phyloP scores from a whole-genome alignment of 2,797 vertebrate species.

The Etheostoma perlongum region DNA sequence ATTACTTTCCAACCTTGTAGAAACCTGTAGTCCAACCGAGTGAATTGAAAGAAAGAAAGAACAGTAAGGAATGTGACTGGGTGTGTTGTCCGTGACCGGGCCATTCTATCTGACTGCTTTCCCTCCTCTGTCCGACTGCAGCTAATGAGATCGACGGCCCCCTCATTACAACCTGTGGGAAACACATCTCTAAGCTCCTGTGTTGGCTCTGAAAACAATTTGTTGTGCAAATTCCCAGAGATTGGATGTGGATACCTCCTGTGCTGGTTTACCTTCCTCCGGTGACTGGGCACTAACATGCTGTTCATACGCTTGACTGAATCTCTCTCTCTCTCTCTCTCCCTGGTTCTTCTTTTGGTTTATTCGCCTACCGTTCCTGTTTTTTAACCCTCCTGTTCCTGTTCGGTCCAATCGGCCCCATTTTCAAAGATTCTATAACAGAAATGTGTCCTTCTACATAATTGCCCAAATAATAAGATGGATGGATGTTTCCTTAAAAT shows the following conservation, averaged over 20 bases:
- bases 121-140: slow-evolving; percentile 41
- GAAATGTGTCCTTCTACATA: too few species aligned
- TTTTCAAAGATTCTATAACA: too few species aligned
- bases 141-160: slow-evolving; percentile 64
- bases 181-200: slow-evolving; percentile 60
- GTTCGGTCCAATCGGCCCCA: too few species aligned
- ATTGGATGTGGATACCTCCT: slow-evolving; percentile 59
- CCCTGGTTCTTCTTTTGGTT: not conserved
- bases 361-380: not conserved
- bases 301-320: slow-evolving; percentile 42
- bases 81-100: slow-evolving; percentile 37
- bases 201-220: slow-evolving; percentile 56
- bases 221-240: slow-evolving; percentile 59
- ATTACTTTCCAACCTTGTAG: not conserved
- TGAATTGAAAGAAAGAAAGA: not conserved
- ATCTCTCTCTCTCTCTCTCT: not conserved
- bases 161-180: slow-evolving; percentile 64
- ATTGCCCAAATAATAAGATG: too few species aligned
- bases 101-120: slow-evolving; percentile 55
- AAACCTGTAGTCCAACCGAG: not conserved
- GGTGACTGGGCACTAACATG: slow-evolving; percentile 49
- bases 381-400: not conserved
- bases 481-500: too few species aligned
- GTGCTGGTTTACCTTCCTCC: slow-evolving; percentile 62
- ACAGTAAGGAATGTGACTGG: slow-evolving; percentile 39